Evolutionary conservation across 2,113 vertebrate species (phyloP), one percentile per base, ranked within the genome.

Genomic region (Bombycilla garrulus): DNA sequence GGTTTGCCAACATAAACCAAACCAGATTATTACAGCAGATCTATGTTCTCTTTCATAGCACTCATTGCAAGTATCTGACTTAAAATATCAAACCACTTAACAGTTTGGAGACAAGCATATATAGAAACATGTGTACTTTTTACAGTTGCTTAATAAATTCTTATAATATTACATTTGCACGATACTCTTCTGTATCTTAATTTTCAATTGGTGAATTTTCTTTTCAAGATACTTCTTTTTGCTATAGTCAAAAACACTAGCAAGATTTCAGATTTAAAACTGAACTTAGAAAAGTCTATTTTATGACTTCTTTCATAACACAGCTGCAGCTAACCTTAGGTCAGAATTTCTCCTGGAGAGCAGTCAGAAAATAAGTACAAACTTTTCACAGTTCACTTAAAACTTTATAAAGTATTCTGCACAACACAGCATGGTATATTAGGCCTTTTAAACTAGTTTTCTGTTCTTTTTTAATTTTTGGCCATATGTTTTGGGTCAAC

Each of bases 301-400:
- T 5, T 70, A 80, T 70, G 42, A 84, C 21, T n/a, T 44, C 47
- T 90, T 22, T 58, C 65, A 57, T 79, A 93, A 86, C 51, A 79
- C 33, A 86, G 53, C 85, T 81, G 33, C 16, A 88, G 33, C 47
- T 94, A 96, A 95, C 20, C 33, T 81, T 69, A 60, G 15, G 33
- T 74, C 31, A 86, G 40, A 82, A 81, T 86, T 89, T 83, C 72
- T 88, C 20, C 60, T 62, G 42, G 47, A 92, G 42, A 96, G 51
- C n/a, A 76, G 10, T 47, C 17, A 31, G 35, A 94, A 97, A 96
- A 96, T 58, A 92, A 24, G 28, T 45, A 92, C 78, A 95, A 93
- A 88, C 60, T 90, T 96, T 93, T 96, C 90, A 96, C 48, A 80
- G 77, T 86, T 96, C 92, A 84, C 67, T 95, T 97, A 92, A 97